Conservation (phyloP, 2,797 vertebrate genomes). For the Cynodonichthys magdalenae region DNA sequence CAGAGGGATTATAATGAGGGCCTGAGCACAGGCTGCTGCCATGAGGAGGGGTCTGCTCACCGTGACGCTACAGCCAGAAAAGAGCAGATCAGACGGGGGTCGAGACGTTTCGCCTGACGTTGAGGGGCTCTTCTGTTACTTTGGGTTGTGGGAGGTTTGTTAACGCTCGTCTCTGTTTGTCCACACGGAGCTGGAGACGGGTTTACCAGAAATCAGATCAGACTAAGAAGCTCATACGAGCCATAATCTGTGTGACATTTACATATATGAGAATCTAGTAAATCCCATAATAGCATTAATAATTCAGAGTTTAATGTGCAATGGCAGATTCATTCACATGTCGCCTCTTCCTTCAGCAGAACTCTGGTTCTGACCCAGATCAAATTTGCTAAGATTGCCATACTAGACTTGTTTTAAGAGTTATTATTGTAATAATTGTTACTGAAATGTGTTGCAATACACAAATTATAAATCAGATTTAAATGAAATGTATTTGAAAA, state of each 20-base stretch:
- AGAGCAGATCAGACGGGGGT: slow-evolving; percentile 42
- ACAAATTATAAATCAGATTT: neutral
- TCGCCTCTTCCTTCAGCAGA: slow-evolving; percentile 10
- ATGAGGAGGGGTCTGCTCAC: slow-evolving; percentile 57
- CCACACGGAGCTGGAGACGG: slow-evolving; percentile 55
- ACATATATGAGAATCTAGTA: slow-evolving; percentile 71
- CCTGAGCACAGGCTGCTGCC: slow-evolving; percentile 54
- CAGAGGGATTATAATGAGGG: slow-evolving; percentile 68
- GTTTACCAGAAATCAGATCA: slow-evolving; percentile 75
- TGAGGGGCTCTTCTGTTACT: slow-evolving; percentile 6
- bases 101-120: neutral
- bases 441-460: neutral
- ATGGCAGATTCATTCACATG: slow-evolving; percentile 46
- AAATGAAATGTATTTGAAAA: no score
- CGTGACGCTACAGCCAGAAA: slow-evolving; percentile 58
- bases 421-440: neutral
- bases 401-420: neutral
- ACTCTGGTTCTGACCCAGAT: slow-evolving; percentile 22
- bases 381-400: slow-evolving; percentile 1
- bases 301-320: slow-evolving; percentile 69
- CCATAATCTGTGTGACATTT: slow-evolving; percentile 77
- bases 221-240: slow-evolving; percentile 74
- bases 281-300: slow-evolving; percentile 74
- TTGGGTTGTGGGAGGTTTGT: neutral
- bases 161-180: slow-evolving; percentile 22